Evolutionary conservation across 2,113 vertebrate genomes (phyloP).

Genomic region (Paramisgurnus dabryanus): DNA sequence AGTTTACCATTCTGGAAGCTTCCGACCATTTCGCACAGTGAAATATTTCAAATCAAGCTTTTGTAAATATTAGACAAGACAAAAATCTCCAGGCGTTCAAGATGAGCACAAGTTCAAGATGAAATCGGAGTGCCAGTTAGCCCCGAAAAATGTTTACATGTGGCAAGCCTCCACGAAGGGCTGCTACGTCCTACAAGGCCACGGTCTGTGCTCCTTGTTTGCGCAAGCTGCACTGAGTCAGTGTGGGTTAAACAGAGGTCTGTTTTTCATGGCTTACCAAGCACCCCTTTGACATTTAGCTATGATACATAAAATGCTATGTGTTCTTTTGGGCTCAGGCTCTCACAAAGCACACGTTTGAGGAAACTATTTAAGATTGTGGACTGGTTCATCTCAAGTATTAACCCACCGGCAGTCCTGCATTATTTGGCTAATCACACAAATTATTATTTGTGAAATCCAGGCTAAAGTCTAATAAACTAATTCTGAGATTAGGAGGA

Average conservation of each 20-base stretch:
- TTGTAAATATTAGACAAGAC: constrained; percentile 60
- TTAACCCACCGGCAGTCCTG: not conserved
- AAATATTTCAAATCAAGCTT: constrained; percentile 50
- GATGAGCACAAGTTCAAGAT: constrained; percentile 51
- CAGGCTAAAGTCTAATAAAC: too few relatives aligned
- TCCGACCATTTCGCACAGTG: constrained; percentile 48
- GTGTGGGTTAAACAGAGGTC: constrained; percentile 66
- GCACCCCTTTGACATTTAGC: constrained; percentile 66
- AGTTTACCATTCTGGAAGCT: constrained; percentile 40
- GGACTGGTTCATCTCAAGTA: not conserved
- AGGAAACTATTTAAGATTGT: not conserved
- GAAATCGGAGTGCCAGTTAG: constrained; percentile 63
- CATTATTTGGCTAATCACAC: not conserved
- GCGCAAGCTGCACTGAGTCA: constrained; percentile 74
- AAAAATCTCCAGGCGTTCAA: constrained; percentile 54
- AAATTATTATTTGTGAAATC: too few relatives aligned
- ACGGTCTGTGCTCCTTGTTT: constrained; percentile 74
- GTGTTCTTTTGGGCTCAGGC: constrained; percentile 41
- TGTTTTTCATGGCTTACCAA: constrained; percentile 69
- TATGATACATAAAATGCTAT: constrained; percentile 47
- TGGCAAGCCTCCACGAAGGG: constrained; percentile 47
- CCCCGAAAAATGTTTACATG: constrained; percentile 67
- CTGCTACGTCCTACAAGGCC: constrained; percentile 64
- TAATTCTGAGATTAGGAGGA: too few relatives aligned
- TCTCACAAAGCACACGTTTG: constrained; percentile 20